Conservation (phyloP, 2,113 vertebrate genomes). For the Numenius arquata region DNA sequence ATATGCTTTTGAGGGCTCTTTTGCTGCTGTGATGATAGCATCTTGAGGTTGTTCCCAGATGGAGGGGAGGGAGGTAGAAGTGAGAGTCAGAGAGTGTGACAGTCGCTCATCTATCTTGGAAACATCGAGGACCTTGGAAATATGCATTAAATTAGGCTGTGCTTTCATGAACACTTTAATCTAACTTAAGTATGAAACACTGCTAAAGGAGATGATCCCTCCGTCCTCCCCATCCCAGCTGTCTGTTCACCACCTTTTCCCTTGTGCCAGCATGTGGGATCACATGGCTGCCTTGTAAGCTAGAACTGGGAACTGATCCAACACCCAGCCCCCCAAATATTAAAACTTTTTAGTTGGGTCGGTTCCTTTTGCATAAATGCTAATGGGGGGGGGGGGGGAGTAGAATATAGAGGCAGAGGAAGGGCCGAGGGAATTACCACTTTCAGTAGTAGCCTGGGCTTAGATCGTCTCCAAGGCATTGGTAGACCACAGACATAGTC, state of each 20-base stretch:
- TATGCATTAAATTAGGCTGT: constrained; percentile 25
- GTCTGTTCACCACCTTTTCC: not conserved
- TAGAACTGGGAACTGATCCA: not conserved
- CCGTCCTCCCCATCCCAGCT: not conserved
- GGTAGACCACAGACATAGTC: not conserved
- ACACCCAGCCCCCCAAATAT: not conserved
- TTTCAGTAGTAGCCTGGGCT: not conserved
- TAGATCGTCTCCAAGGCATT: not conserved
- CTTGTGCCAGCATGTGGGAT: not conserved
- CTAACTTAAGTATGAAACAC: not conserved
- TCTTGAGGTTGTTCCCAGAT: constrained; percentile 59
- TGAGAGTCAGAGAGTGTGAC: constrained; percentile 53
- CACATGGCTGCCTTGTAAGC: not conserved
- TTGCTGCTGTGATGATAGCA: constrained; percentile 19
- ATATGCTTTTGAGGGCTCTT: constrained; percentile 54
- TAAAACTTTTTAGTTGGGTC: not conserved
- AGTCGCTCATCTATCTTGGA: constrained; percentile 46
- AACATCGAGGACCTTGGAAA: constrained; percentile 32
- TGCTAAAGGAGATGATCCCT: not conserved
- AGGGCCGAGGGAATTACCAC: not conserved
- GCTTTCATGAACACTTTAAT: not conserved
- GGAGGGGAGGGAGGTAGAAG: constrained; percentile 55
- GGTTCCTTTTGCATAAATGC: not conserved
- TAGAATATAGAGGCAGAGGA: not conserved
- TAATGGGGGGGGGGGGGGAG: not conserved